A percentile compares a stretch with the other conserved stretches of the same genome.
Conservation (phyloP, 2,113 vertebrate genomes). For the Bufo bufo region DNA sequence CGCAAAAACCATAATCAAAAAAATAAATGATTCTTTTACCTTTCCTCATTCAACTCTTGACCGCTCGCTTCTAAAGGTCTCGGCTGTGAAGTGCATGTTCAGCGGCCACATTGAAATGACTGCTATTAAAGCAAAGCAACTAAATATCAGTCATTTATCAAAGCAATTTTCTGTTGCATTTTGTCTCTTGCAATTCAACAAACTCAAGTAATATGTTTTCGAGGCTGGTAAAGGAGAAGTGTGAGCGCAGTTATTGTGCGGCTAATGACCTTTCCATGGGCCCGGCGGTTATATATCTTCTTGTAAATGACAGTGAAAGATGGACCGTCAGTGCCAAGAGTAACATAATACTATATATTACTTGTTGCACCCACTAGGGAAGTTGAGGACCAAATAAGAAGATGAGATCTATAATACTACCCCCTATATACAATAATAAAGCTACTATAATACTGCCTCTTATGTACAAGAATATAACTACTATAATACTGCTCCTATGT, state of each 20-base stretch:
- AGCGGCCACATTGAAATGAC: slow-evolving; percentile 46
- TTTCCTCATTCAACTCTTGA: slow-evolving; percentile 51
- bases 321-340: neutral
- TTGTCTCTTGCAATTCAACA: slow-evolving; percentile 29
- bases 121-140: slow-evolving; percentile 42
- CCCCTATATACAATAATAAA: no score
- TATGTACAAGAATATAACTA: no score
- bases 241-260: neutral
- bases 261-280: slow-evolving; percentile 28
- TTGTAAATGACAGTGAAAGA: neutral
- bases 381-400: no score
- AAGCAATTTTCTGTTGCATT: slow-evolving; percentile 48
- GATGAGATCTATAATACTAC: no score
- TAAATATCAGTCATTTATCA: slow-evolving; percentile 54
- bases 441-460: no score
- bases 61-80: slow-evolving; percentile 40
- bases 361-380: no score
- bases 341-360: neutral
- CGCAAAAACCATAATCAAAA: slow-evolving; percentile 31
- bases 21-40: slow-evolving; percentile 58
- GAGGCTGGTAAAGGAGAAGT: neutral
- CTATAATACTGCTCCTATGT: no score
- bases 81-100: slow-evolving; percentile 23
- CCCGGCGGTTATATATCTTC: neutral
- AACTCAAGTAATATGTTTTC: slow-evolving; percentile 34